Percentiles rank a stretch among this genome's conserved stretches.
phyloP scores from a whole-genome alignment of 2,113 vertebrate genomes.

The Colius striatus region DNA sequence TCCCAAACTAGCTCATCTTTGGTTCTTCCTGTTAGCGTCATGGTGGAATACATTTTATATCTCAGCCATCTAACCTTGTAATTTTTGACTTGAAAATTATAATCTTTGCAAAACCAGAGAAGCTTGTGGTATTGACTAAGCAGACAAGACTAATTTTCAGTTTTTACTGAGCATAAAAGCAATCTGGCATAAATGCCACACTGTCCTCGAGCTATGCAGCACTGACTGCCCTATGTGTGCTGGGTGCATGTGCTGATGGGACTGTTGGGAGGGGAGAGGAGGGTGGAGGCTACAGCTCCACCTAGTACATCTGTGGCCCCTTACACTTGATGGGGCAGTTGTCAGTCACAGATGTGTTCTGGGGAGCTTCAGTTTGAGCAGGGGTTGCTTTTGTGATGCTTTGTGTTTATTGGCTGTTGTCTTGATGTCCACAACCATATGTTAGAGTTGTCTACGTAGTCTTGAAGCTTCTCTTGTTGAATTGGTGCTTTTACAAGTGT shows the following conservation, averaged over 20 bases:
- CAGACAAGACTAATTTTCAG: not conserved
- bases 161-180: not conserved
- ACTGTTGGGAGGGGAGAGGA: too few relatives aligned
- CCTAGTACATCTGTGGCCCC: not conserved
- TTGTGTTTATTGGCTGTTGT: not conserved
- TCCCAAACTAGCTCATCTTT: not conserved
- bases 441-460: not conserved
- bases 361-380: not conserved
- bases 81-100: not conserved
- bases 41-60: not conserved
- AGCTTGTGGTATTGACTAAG: not conserved
- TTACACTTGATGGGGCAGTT: not conserved
- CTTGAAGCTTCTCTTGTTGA: not conserved
- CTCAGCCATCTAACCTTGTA: not conserved
- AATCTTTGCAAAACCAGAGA: not conserved
- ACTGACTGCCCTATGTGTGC: fast-evolving
- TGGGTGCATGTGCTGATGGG: fast-evolving
- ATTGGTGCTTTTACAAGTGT: not conserved
- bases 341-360: not conserved
- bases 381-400: not conserved
- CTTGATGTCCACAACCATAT: not conserved
- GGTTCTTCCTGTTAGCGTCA: not conserved
- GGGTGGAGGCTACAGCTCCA: not conserved
- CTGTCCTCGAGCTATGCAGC: fast-evolving
- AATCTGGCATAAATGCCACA: not conserved